Evolutionary conservation across 2,797 vertebrate species (phyloP).

Genomic region (Catharus ustulatus): DNA sequence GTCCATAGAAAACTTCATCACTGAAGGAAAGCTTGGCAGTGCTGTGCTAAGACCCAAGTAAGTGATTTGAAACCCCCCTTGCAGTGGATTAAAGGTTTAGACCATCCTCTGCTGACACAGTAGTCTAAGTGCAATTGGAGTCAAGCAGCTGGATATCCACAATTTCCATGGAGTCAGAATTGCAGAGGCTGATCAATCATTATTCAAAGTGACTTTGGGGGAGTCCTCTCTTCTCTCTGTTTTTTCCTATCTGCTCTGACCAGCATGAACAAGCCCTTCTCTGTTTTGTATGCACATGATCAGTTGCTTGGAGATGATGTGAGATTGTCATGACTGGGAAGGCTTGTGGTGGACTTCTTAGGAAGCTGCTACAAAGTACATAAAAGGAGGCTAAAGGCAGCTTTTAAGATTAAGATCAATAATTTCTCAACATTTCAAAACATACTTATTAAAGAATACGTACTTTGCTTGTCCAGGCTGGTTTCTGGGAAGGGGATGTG

Average conservation of each 20-base stretch:
- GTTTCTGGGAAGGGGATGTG: background rate
- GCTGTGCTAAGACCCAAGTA: background rate
- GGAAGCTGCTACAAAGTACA: constrained; percentile 1
- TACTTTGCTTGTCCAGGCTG: constrained; percentile 1
- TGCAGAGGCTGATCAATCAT: background rate
- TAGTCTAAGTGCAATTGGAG: background rate
- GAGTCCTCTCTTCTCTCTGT: background rate
- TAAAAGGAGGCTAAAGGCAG: constrained; percentile 28
- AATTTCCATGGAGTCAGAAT: background rate
- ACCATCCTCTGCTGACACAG: background rate
- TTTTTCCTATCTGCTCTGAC: background rate
- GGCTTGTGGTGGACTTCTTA: background rate
- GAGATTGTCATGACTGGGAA: background rate
- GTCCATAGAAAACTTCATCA: background rate
- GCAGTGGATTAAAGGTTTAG: background rate
- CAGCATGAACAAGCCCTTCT: background rate
- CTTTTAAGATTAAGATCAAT: constrained; percentile 40
- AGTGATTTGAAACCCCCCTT: background rate
- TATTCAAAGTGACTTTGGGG: background rate
- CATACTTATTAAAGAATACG: background rate
- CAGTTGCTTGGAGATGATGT: background rate
- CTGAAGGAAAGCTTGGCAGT: background rate
- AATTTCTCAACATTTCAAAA: constrained; percentile 43
- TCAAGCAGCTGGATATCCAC: background rate
- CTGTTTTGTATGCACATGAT: background rate